Percentiles rank a stretch among this genome's conserved stretches.
These are phyloP conservation scores for Ceraclea dissimilis DNA, from an alignment of 2,888 invertebrate species.

Conservation along the genomic window DNA sequence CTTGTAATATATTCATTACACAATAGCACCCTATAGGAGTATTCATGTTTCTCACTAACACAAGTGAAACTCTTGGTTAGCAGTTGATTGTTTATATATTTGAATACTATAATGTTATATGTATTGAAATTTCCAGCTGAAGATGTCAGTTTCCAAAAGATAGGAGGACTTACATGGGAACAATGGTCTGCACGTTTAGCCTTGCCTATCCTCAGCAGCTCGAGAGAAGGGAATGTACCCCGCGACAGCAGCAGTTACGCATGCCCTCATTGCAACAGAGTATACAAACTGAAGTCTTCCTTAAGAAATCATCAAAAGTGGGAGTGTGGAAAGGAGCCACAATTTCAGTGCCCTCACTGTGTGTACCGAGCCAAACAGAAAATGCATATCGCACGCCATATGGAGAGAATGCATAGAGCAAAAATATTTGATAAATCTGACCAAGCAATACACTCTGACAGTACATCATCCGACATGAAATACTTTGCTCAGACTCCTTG, in stretches of 20 bases:
- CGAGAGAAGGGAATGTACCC: slow-evolving; percentile 42
- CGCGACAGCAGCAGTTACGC: slow-evolving; percentile 41
- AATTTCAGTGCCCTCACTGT: slow-evolving; percentile 76
- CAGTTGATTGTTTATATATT: too few species aligned
- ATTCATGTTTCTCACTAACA: too few species aligned
- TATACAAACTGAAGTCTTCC: slow-evolving; percentile 81
- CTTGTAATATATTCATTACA: too few species aligned
- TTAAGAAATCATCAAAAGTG: slow-evolving; percentile 77
- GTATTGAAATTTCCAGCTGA: slow-evolving; percentile 37
- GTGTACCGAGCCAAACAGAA: slow-evolving; percentile 78
- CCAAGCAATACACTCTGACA: slow-evolving; percentile 44
- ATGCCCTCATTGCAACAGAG: slow-evolving; percentile 75
- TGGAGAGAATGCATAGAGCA: slow-evolving; percentile 76
- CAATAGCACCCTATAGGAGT: too few species aligned
- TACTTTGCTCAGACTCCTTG: neutral
- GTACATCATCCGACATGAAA: slow-evolving; percentile 30
- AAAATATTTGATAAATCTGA: slow-evolving; percentile 48
- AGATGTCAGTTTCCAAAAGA: slow-evolving; percentile 67
- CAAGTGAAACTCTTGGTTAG: too few species aligned
- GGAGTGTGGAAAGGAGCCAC: slow-evolving; percentile 81
- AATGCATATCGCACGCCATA: slow-evolving; percentile 76
- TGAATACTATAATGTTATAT: too few species aligned
- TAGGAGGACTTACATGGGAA: slow-evolving; percentile 63
- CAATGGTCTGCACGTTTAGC: slow-evolving; percentile 70
- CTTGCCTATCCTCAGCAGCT: slow-evolving; percentile 58